A percentile compares a stretch with the other conserved stretches of the same genome.
These are phyloP conservation scores for Galbula dea DNA, from an alignment of 2,113 vertebrate species.

Conservation along the genomic window DNA sequence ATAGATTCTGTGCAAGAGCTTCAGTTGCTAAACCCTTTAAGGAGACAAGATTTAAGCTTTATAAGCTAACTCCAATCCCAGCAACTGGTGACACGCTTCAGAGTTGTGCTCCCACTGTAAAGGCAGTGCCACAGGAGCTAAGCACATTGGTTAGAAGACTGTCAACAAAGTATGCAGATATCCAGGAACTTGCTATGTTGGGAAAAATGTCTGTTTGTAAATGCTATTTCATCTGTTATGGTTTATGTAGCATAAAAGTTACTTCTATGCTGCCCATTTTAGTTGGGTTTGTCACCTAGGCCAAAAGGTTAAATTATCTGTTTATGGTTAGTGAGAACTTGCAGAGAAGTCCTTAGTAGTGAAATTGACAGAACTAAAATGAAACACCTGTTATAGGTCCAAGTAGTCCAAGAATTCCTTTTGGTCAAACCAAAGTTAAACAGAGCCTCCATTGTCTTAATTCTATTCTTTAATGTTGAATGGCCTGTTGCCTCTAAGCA, in stretches of 20 bases:
- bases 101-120: not conserved
- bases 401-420: not conserved
- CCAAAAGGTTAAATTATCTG: not conserved
- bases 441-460: not conserved
- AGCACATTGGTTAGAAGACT: not conserved
- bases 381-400: not conserved
- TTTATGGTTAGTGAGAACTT: not conserved
- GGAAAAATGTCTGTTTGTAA: not conserved
- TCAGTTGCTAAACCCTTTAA: slow-evolving; percentile 32
- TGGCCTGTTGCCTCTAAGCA: not conserved
- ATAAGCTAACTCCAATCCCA: not conserved
- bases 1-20: not conserved
- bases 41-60: not conserved
- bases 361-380: not conserved
- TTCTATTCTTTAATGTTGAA: not conserved
- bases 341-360: not conserved
- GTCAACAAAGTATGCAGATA: not conserved
- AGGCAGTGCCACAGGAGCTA: not conserved
- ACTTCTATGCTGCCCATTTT: not conserved
- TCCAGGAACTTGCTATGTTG: not conserved
- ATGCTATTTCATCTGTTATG: not conserved
- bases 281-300: not conserved
- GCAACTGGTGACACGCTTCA: not conserved
- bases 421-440: not conserved
- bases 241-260: not conserved